Percentiles rank a stretch among this genome's conserved stretches.
Evolutionary conservation across 2,888 invertebrate genomes (phyloP).

Genomic region (Lottia scabra): DNA sequence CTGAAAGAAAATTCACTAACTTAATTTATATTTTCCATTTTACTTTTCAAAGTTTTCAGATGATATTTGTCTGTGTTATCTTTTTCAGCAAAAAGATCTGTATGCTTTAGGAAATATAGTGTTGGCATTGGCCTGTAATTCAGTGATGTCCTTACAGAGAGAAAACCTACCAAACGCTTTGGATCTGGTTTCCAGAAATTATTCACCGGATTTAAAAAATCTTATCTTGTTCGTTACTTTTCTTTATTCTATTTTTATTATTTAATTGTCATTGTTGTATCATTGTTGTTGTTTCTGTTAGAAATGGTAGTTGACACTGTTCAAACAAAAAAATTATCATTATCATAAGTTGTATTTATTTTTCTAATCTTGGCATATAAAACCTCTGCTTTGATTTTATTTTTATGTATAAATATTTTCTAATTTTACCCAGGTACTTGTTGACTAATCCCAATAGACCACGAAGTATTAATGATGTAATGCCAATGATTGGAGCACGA

Average conservation of each 20-base stretch:
- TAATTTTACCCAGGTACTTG: slow-evolving; percentile 51
- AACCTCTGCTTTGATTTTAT: not conserved
- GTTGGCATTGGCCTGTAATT: slow-evolving; percentile 92
- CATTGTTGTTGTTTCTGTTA: not conserved
- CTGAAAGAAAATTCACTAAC: too few species aligned
- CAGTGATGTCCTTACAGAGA: slow-evolving; percentile 85
- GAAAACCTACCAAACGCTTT: slow-evolving; percentile 90
- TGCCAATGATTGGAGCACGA: slow-evolving; percentile 98
- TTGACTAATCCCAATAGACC: slow-evolving; percentile 59
- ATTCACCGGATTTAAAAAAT: slow-evolving; percentile 94
- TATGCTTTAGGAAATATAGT: slow-evolving; percentile 90
- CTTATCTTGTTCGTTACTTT: slow-evolving; percentile 81
- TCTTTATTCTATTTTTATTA: not conserved
- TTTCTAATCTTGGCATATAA: too few species aligned
- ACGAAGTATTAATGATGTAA: slow-evolving; percentile 88
- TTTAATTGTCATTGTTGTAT: not conserved
- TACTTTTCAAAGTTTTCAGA: not conserved
- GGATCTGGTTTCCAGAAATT: slow-evolving; percentile 88
- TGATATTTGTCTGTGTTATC: not conserved
- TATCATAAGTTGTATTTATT: too few species aligned
- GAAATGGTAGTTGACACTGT: too few species aligned
- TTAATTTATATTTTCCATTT: not conserved
- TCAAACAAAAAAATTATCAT: not conserved
- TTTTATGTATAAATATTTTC: not conserved
- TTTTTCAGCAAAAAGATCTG: slow-evolving; percentile 87